Conservation (phyloP, 2,888 invertebrate genomes). For the Xanthia togata region DNA sequence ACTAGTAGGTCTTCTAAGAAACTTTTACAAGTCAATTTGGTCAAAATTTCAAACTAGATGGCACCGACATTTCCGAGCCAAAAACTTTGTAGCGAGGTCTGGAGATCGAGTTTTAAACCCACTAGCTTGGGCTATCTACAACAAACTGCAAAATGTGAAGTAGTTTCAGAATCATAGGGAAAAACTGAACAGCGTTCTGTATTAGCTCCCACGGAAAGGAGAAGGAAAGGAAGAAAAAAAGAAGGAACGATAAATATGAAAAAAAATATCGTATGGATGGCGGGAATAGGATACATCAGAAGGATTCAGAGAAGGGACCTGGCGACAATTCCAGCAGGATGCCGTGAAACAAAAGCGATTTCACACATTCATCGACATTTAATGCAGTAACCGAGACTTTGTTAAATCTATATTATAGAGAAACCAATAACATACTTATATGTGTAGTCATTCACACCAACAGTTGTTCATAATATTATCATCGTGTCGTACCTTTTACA, state of each 20-base stretch:
- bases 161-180: not conserved
- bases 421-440: slow-evolving; percentile 43
- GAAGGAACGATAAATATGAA: not conserved
- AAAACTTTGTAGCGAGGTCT: not conserved
- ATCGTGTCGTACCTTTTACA: slow-evolving; percentile 55
- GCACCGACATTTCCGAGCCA: too few relatives aligned
- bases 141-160: not conserved
- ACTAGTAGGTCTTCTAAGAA: too few relatives aligned
- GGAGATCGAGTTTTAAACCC: not conserved
- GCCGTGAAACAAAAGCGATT: slow-evolving; percentile 51
- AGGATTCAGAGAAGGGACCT: slow-evolving; percentile 3
- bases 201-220: not conserved
- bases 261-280: not conserved
- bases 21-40: too few relatives aligned
- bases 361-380: slow-evolving; percentile 59
- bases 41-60: too few relatives aligned
- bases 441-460: slow-evolving; percentile 39
- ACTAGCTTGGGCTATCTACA: not conserved
- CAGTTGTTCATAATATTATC: slow-evolving; percentile 27
- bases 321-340: slow-evolving; percentile 2
- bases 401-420: slow-evolving; percentile 23
- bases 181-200: not conserved
- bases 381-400: slow-evolving; percentile 44
- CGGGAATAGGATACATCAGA: not conserved
- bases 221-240: too few relatives aligned